Percentiles rank a stretch among this genome's conserved stretches.
These are phyloP conservation scores for Aricia agestis DNA, from an alignment of 1,140 invertebrate genomes.

Conservation along the genomic window DNA sequence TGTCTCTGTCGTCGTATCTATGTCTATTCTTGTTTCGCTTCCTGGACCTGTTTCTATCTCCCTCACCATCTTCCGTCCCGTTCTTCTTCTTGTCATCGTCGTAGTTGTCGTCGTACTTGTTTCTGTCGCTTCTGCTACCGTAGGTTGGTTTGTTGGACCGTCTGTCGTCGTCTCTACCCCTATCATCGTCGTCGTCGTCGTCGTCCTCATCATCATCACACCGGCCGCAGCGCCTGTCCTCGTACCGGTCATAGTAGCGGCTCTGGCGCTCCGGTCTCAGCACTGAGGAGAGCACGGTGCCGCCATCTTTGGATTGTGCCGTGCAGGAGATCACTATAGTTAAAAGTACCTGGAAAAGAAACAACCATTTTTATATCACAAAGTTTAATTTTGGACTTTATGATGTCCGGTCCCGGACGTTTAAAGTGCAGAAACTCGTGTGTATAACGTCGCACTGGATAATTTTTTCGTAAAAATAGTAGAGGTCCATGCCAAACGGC, in stretches of 20 bases:
- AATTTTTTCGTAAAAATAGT: too few relatives aligned
- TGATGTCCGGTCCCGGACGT: too few relatives aligned
- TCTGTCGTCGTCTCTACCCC: conserved; percentile 51
- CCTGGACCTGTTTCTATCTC: conserved; percentile 37
- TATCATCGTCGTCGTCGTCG: conserved; percentile 45
- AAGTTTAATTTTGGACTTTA: too few relatives aligned
- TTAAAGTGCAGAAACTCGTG: too few relatives aligned
- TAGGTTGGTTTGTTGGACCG: conserved; percentile 46
- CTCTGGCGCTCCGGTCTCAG: conserved; percentile 49
- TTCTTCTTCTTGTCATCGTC: conserved; percentile 46
- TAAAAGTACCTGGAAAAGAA: conserved; percentile 33
- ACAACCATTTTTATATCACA: not conserved
- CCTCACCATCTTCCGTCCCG: conserved; percentile 45
- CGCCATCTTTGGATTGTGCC: conserved; percentile 34
- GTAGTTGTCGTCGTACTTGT: conserved; percentile 47
- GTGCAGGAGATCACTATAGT: conserved; percentile 21
- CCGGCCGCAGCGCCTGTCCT: conserved; percentile 57
- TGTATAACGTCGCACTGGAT: too few relatives aligned
- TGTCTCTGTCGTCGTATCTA: conserved; percentile 61
- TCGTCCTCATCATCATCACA: conserved; percentile 53
- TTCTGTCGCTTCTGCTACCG: conserved; percentile 44
- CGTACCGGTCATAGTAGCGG: conserved; percentile 59
- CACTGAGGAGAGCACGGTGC: conserved; percentile 50
- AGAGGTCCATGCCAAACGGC: too few relatives aligned
- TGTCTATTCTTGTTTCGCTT: conserved; percentile 54